Conservation (phyloP, 35 echinoderm and acorn worm genomes). For the Strongylocentrotus purpuratus region DNA sequence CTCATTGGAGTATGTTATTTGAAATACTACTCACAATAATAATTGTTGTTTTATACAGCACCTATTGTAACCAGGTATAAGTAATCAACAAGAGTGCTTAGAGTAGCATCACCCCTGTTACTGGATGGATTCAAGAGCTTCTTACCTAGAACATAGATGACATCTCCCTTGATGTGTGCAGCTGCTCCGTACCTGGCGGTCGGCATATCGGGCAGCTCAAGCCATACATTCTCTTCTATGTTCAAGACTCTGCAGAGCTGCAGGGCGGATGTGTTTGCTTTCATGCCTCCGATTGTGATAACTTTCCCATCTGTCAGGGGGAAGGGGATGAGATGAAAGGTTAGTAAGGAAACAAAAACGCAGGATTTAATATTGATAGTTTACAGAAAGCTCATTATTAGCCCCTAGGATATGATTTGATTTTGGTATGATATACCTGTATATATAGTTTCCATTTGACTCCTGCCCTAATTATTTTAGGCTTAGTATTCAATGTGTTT, state of each 20-base stretch:
- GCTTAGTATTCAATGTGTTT: background rate
- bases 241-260: slow-evolving; percentile 72
- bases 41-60: too few relatives aligned
- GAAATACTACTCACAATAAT: too few relatives aligned
- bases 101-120: too few relatives aligned
- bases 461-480: background rate
- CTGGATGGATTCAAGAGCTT: background rate
- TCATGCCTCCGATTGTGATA: slow-evolving; percentile 93
- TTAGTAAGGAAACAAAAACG: background rate
- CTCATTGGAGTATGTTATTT: too few relatives aligned
- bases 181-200: slow-evolving; percentile 82
- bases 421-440: background rate
- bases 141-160: slow-evolving; percentile 90
- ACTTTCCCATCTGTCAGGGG: slow-evolving; percentile 66
- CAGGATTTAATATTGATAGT: too few relatives aligned
- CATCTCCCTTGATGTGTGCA: slow-evolving; percentile 79
- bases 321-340: background rate
- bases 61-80: too few relatives aligned
- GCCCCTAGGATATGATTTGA: background rate
- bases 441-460: background rate
- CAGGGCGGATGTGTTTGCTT: slow-evolving; percentile 73
- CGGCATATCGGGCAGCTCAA: slow-evolving; percentile 80
- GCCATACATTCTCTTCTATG: slow-evolving; percentile 83
- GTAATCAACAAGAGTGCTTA: too few relatives aligned
- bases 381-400: background rate